phyloP scores from a whole-genome alignment of 37 sponge, comb jelly and placozoan genomes.

The Spongilla lacustris region DNA sequence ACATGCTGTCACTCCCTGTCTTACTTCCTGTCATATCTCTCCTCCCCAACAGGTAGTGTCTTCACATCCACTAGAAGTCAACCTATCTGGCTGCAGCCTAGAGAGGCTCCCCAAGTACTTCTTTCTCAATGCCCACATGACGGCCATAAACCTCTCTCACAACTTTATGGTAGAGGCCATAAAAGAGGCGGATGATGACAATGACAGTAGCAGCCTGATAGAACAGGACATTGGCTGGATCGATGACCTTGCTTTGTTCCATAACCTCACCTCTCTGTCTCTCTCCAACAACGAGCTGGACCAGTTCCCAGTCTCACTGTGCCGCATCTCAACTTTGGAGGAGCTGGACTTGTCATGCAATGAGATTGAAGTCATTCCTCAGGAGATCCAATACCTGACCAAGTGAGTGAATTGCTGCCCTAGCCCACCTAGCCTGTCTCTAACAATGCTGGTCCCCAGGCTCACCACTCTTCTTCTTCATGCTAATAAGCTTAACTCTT shows the following conservation, averaged over 20 bases:
- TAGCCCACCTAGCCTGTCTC: not conserved
- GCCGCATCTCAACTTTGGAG: conserved; percentile 48
- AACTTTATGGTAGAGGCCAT: conserved; percentile 72
- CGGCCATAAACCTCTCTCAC: conserved; percentile 70
- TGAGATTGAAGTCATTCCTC: conserved; percentile 34
- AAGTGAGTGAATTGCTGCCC: conserved; percentile 16
- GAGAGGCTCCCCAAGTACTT: conserved; percentile 75
- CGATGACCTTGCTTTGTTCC: conserved; percentile 68
- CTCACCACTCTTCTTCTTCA: conserved; percentile 78
- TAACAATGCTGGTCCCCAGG: conserved; percentile 28
- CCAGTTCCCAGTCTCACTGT: conserved; percentile 76
- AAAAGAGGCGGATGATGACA: not conserved
- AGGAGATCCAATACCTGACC: conserved; percentile 57
- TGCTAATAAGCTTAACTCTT: conserved; percentile 67
- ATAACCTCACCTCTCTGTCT: conserved; percentile 64
- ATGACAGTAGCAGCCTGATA: not conserved
- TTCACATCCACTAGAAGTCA: conserved; percentile 70
- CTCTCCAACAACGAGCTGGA: conserved; percentile 77
- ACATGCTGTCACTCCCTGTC: not conserved
- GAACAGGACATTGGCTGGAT: conserved; percentile 64
- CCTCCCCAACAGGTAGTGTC: conserved; percentile 57
- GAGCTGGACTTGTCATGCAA: conserved; percentile 83
- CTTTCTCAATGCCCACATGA: conserved; percentile 75
- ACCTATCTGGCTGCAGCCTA: conserved; percentile 74
- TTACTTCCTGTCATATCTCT: not conserved